Conservation (phyloP, 2,888 invertebrate genomes). For the Sialis lutaria region DNA sequence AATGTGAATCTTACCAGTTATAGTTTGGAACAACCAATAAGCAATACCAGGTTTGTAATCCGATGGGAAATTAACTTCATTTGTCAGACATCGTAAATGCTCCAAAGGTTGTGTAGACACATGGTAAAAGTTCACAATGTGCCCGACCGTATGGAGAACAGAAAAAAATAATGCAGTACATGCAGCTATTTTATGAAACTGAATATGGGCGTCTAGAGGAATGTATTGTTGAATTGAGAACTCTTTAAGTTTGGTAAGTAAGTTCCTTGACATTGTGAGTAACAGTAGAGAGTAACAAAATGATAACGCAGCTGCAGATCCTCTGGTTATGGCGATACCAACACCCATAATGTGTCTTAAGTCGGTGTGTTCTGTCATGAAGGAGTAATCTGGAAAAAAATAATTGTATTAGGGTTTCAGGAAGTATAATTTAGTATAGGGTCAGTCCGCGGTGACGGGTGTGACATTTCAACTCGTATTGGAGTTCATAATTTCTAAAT, state of each 20-base stretch:
- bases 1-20: conserved; percentile 49
- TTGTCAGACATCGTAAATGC: conserved; percentile 79
- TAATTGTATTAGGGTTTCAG: neutral
- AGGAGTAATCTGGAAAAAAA: conserved; percentile 61
- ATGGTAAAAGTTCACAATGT: conserved; percentile 94
- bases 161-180: conserved; percentile 90
- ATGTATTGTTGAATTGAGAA: conserved; percentile 88
- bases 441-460: too few species aligned
- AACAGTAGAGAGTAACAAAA: conserved; percentile 86
- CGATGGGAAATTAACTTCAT: conserved; percentile 85
- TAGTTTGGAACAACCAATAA: conserved; percentile 90
- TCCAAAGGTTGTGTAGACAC: conserved; percentile 90
- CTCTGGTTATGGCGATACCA: conserved; percentile 87
- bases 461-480: too few species aligned
- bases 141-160: conserved; percentile 79
- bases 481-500: too few species aligned
- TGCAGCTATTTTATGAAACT: conserved; percentile 93
- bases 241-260: conserved; percentile 84
- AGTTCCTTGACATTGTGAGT: conserved; percentile 83
- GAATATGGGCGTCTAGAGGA: conserved; percentile 86
- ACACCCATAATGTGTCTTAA: conserved; percentile 93
- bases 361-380: conserved; percentile 92
- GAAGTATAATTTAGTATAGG: too few species aligned
- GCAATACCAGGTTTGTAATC: conserved; percentile 88
- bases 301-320: conserved; percentile 84